Conservation (phyloP, 2,888 invertebrate species). For the Axea sp. region DNA sequence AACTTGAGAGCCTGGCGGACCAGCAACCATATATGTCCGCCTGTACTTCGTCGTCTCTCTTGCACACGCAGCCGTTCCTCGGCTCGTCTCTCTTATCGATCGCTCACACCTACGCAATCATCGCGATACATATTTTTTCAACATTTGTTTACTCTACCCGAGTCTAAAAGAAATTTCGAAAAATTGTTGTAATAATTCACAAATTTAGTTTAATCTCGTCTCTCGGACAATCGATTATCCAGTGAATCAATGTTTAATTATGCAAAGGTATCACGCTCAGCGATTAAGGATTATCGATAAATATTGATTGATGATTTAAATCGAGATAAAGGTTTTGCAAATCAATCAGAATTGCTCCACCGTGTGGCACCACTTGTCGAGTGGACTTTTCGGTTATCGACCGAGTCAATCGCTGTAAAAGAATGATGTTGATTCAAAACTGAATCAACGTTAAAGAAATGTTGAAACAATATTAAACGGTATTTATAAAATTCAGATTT, state of each 20-base stretch:
- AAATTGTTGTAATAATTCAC: no score
- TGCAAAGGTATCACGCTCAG: no score
- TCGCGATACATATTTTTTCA: conserved; percentile 22
- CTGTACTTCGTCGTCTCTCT: conserved; percentile 71
- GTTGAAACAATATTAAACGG: no score
- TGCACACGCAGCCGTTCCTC: conserved; percentile 61
- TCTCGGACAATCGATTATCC: no score
- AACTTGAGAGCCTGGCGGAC: conserved; percentile 77
- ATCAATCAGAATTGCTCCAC: conserved; percentile 23
- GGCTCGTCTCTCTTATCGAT: conserved; percentile 56
- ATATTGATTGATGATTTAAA: conserved; percentile 39
- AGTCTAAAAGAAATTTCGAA: no score
- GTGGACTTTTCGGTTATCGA: conserved; percentile 26
- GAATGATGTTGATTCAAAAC: conserved; percentile 13
- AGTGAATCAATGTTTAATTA: no score
- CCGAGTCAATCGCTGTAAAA: conserved; percentile 24
- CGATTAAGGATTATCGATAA: no score
- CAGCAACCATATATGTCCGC: conserved; percentile 79
- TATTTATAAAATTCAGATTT: no score
- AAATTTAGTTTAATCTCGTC: no score
- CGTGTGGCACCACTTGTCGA: conserved; percentile 47
- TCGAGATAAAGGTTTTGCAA: conserved; percentile 11
- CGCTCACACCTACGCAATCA: conserved; percentile 47
- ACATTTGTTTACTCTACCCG: no score
- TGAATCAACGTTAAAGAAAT: neutral